A percentile compares a stretch with the other conserved stretches of the same genome.
These are phyloP conservation scores for Sturnira hondurensis DNA, from an alignment of 2,113 vertebrate genomes.

Conservation along the genomic window DNA sequence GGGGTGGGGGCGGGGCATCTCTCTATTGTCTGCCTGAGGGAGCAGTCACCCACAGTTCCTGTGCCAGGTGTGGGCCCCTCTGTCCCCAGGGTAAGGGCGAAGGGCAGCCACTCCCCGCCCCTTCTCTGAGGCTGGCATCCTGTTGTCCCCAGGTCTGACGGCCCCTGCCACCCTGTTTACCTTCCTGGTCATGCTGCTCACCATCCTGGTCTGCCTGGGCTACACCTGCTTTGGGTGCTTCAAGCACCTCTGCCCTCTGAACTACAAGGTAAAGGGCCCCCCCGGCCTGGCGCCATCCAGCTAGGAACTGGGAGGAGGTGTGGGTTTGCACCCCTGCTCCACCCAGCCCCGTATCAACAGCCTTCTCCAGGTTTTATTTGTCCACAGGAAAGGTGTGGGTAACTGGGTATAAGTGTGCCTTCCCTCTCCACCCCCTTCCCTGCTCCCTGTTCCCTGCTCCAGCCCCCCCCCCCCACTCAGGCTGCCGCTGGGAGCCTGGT, in stretches of 20 bases:
- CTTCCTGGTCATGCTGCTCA: conserved; percentile 86
- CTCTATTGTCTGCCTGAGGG: background rate
- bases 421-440: background rate
- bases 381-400: background rate
- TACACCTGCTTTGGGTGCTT: conserved; percentile 92
- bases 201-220: conserved; percentile 84
- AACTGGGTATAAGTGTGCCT: background rate
- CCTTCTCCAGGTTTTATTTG: background rate
- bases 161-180: conserved; percentile 90
- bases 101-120: background rate
- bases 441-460: background rate
- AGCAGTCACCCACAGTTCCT: background rate
- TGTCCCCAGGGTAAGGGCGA: too few species aligned
- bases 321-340: too few species aligned
- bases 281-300: rapidly evolving
- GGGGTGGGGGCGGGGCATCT: background rate
- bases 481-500: background rate
- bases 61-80: too few species aligned
- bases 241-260: conserved; percentile 91
- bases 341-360: rapidly evolving
- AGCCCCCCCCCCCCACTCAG: background rate
- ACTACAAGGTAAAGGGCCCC: conserved; percentile 86
- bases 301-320: background rate
- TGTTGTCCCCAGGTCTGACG: conserved; percentile 85
- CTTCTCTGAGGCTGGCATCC: background rate